These are phyloP conservation scores for Drosophila colorata DNA, from an alignment of 2,888 invertebrate species.

Conservation along the genomic window DNA sequence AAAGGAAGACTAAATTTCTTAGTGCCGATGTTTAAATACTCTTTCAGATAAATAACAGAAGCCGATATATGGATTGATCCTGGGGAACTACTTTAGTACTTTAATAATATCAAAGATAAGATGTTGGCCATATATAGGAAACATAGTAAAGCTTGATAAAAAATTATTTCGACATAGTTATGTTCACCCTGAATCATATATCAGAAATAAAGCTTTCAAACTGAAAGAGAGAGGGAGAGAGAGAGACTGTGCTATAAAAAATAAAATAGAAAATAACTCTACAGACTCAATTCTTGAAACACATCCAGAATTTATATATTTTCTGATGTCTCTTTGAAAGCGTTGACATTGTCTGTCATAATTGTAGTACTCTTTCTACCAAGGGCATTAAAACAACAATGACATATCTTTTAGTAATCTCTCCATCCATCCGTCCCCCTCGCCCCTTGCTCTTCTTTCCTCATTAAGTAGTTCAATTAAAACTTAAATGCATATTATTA, in stretches of 20 bases:
- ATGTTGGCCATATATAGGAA: too few species aligned
- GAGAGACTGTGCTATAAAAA: too few species aligned
- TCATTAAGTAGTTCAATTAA: slow-evolving; percentile 79
- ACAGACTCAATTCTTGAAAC: background rate
- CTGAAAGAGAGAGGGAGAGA: too few species aligned
- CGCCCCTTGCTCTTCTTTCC: background rate
- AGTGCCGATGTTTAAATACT: background rate
- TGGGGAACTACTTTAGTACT: too few species aligned
- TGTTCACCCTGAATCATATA: too few species aligned
- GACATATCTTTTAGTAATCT: slow-evolving; percentile 28
- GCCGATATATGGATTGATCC: too few species aligned
- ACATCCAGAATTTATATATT: background rate
- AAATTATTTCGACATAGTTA: too few species aligned
- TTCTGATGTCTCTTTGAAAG: background rate
- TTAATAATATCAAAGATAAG: too few species aligned
- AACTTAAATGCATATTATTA: slow-evolving; percentile 78
- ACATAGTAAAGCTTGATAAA: too few species aligned
- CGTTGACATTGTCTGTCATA: background rate
- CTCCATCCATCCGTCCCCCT: background rate
- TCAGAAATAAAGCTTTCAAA: too few species aligned
- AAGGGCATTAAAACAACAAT: slow-evolving; percentile 12
- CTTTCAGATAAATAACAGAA: background rate
- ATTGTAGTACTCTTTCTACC: background rate
- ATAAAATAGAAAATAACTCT: too few species aligned
- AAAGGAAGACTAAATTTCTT: background rate